A percentile compares a stretch with the other conserved stretches of the same genome.
These are phyloP conservation scores for Acropora tenuis DNA, from an alignment of 64 coral and sea anemone species.

Conservation along the genomic window DNA sequence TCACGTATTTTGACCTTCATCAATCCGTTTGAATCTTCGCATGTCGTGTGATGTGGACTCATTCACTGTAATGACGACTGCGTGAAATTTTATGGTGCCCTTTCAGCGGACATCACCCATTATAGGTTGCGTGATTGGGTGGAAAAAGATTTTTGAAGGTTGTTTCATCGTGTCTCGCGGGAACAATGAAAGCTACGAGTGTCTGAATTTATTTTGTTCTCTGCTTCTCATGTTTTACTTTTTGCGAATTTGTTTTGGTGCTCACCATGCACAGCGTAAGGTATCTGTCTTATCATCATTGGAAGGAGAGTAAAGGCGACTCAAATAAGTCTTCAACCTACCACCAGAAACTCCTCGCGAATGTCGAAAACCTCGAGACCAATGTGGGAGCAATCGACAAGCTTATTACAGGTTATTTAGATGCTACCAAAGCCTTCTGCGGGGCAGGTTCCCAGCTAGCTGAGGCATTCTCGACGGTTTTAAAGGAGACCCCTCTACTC, in stretches of 20 bases:
- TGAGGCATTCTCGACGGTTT: slow-evolving; percentile 87
- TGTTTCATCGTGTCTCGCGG: background rate
- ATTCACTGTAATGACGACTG: too few relatives aligned
- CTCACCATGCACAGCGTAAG: slow-evolving; percentile 86
- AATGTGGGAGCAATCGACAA: slow-evolving; percentile 88
- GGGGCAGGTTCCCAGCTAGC: slow-evolving; percentile 95
- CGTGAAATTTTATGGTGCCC: too few relatives aligned
- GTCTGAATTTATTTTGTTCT: slow-evolving; percentile 7
- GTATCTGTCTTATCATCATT: slow-evolving; percentile 93
- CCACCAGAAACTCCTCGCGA: slow-evolving; percentile 82
- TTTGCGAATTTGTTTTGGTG: background rate
- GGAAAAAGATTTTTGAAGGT: slow-evolving; percentile 20
- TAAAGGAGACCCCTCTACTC: slow-evolving; percentile 92
- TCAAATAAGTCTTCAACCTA: slow-evolving; percentile 55
- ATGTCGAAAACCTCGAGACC: slow-evolving; percentile 86
- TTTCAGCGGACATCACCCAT: too few relatives aligned
- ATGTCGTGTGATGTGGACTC: too few relatives aligned
- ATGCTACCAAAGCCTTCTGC: slow-evolving; percentile 86
- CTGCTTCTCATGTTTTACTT: slow-evolving; percentile 21
- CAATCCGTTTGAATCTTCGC: too few relatives aligned
- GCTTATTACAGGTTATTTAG: slow-evolving; percentile 90
- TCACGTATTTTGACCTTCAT: too few relatives aligned
- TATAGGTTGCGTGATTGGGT: too few relatives aligned
- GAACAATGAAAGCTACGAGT: background rate
- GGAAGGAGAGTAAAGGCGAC: slow-evolving; percentile 84